phyloP scores from a whole-genome alignment of 2,113 vertebrate species.

The Polyodon spathula region DNA sequence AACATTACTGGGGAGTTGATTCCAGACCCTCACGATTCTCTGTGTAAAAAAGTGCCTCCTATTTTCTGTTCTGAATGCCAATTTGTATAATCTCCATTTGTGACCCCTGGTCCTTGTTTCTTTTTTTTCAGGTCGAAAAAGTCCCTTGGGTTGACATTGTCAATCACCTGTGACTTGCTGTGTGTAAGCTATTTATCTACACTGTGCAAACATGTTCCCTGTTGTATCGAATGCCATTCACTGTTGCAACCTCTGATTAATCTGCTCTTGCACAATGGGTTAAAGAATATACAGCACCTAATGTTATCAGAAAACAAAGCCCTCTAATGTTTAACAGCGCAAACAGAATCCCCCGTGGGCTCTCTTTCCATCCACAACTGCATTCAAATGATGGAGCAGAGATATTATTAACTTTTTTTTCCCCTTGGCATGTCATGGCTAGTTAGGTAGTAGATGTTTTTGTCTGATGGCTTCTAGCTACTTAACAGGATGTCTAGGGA shows the following conservation, averaged over 20 bases:
- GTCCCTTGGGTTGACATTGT: too few relatives aligned
- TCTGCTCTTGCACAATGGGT: background rate
- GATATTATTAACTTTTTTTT: background rate
- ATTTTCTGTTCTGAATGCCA: too few relatives aligned
- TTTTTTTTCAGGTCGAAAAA: too few relatives aligned
- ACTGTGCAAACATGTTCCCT: conserved; percentile 1
- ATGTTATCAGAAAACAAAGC: conserved; percentile 9
- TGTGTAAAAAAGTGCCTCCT: too few relatives aligned
- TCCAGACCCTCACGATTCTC: too few relatives aligned
- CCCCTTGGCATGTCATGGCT: background rate
- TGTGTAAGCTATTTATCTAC: background rate
- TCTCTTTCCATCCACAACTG: background rate
- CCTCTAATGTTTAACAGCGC: conserved; percentile 9
- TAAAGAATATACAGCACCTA: background rate
- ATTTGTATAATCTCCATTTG: too few relatives aligned
- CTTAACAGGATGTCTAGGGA: background rate
- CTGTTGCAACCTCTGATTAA: conserved; percentile 3
- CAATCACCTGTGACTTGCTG: background rate
- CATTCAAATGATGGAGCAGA: conserved; percentile 10
- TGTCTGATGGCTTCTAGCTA: conserved; percentile 3
- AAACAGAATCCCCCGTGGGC: background rate
- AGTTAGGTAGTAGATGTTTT: background rate
- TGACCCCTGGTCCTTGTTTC: too few relatives aligned
- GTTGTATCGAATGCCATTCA: background rate
- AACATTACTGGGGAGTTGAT: too few relatives aligned